These are phyloP conservation scores for Harpalus rubripes DNA, from an alignment of 2,888 invertebrate genomes.

Conservation along the genomic window DNA sequence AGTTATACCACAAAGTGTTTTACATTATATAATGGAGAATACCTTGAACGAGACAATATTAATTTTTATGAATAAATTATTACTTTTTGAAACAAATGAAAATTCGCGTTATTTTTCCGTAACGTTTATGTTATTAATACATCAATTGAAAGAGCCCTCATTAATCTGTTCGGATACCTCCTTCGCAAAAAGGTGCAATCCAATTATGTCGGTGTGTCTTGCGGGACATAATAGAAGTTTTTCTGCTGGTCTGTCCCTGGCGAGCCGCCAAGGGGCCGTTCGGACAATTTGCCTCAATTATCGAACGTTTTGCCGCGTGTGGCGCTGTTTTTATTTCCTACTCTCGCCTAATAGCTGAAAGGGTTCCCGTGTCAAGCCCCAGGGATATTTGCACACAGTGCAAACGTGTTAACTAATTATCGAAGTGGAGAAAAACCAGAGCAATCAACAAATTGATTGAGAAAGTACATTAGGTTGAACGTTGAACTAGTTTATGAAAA, in stretches of 20 bases:
- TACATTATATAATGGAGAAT: too few relatives aligned
- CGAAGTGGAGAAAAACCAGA: neutral
- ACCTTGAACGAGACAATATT: too few relatives aligned
- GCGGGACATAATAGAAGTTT: slow-evolving; percentile 28
- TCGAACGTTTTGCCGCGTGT: slow-evolving; percentile 56
- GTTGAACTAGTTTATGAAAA: neutral
- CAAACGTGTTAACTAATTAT: neutral
- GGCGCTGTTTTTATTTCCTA: slow-evolving; percentile 48
- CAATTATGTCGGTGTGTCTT: neutral
- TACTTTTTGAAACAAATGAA: too few relatives aligned
- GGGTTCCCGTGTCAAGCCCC: slow-evolving; percentile 37
- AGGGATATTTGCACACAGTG: slow-evolving; percentile 22
- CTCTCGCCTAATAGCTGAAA: slow-evolving; percentile 34
- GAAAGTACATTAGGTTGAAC: neutral
- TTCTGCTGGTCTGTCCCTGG: slow-evolving; percentile 9
- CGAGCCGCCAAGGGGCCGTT: slow-evolving; percentile 41
- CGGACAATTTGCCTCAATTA: slow-evolving; percentile 63
- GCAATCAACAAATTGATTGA: neutral
- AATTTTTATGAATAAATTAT: too few relatives aligned
- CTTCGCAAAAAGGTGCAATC: neutral
- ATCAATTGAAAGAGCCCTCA: neutral
- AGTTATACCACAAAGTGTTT: too few relatives aligned
- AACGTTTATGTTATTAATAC: neutral
- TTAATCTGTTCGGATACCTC: neutral
- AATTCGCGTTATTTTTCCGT: too few relatives aligned